These are phyloP conservation scores for Sphyrna mokarran DNA, from an alignment of 2,113 vertebrate species.

Conservation along the genomic window DNA sequence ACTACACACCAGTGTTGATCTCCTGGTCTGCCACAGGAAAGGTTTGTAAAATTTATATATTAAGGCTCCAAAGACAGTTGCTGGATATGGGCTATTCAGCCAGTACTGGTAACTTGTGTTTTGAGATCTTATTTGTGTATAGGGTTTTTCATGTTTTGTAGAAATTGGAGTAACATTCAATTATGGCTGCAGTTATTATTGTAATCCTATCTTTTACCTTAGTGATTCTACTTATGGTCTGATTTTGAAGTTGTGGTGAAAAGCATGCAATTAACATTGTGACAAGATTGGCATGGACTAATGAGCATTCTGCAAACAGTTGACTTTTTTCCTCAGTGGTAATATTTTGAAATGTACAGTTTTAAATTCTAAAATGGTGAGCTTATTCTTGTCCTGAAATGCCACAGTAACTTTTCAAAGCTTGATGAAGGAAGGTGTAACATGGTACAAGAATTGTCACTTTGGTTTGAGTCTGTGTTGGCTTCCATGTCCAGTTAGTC, in stretches of 20 bases:
- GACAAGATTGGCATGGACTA: too few relatives aligned
- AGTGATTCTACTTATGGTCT: background rate
- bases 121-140: background rate
- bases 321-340: background rate
- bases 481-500: background rate
- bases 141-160: background rate
- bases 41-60: slow-evolving; percentile 54
- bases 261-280: background rate
- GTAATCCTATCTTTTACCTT: background rate
- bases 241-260: background rate
- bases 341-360: background rate
- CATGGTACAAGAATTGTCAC: background rate
- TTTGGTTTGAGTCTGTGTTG: too few relatives aligned
- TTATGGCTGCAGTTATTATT: background rate
- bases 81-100: background rate
- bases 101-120: background rate
- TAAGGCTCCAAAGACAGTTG: background rate
- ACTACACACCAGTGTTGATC: slow-evolving; percentile 85
- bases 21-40: slow-evolving; percentile 92
- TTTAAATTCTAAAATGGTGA: background rate
- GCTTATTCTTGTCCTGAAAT: background rate
- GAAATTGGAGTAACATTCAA: background rate
- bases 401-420: background rate
- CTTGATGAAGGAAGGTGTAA: background rate
- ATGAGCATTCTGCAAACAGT: too few relatives aligned